Evolutionary conservation across 2,888 invertebrate genomes (phyloP), one percentile per base, ranked within the genome.

Genomic region (Cosmorhoe ocellata): DNA sequence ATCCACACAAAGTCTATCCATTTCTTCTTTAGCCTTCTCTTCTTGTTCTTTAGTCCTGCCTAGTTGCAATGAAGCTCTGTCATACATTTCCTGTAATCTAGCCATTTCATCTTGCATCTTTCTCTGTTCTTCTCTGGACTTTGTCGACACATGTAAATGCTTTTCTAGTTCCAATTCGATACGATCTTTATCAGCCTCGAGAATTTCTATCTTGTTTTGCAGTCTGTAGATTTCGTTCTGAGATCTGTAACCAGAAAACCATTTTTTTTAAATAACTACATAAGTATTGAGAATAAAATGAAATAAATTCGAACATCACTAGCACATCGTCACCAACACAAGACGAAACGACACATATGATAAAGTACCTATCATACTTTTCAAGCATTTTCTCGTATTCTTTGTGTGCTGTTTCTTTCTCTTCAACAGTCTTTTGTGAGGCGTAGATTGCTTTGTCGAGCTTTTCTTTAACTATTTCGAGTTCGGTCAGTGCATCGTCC

Each of bases 321-420:
- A 59, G 59, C 37, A 61, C 70, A 74, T 76, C 71, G 69, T 69
- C 72, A 80, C 77, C 76, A 82, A 76, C 81, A 88, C 88, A 80
- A 81, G 75, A 87, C 85, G 72, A 81, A 75, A 87, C 85, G 72
- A 86, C 84, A 86, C 68, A 22, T 71, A 74, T 67, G 61, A 74
- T 67, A 79, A 73, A 71, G 80, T 91, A 95, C 95, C 95, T 94
- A 89, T 97, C 97, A 84, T 96, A 96, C 91, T 97, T 97, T 85
- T 97, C 97, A 67, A 97, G 91, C 91, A 97, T 93, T 86, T 97
- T 96, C 78, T 97, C 97, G 79, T 96, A 95, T 87, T 98, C 97
- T 86, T 96, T 96, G 90, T 96, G 96, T 66, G 96, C 94, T 43
- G 92, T 94, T 67, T 97, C 97, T 67, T 96, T 95, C 71, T 98